Evolutionary conservation across 2,888 invertebrate genomes (phyloP).

Genomic region (Drosophila conformis): DNA sequence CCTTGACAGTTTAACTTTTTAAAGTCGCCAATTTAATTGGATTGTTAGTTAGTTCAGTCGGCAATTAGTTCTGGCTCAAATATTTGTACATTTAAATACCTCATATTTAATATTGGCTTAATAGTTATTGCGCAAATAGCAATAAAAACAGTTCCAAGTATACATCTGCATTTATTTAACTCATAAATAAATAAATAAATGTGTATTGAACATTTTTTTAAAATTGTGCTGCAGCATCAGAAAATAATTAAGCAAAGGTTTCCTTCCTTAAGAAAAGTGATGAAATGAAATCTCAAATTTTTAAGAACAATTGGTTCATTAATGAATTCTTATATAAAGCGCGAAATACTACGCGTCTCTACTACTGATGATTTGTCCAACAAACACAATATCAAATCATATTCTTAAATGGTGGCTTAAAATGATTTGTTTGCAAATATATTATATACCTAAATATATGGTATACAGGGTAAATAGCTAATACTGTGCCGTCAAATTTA

Average conservation of each 20-base stretch:
- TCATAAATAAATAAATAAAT: background rate
- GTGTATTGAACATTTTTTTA: background rate
- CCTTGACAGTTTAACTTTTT: background rate
- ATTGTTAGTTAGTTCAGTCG: background rate
- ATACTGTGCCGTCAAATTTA: background rate
- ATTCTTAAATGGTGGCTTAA: background rate
- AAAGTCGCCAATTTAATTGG: background rate
- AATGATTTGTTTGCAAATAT: background rate
- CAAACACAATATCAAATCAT: background rate
- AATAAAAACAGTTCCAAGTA: background rate
- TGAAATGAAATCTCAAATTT: background rate
- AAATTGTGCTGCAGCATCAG: background rate
- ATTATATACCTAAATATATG: background rate
- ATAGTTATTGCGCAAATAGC: background rate
- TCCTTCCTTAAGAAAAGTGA: background rate
- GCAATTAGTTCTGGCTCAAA: too few relatives aligned
- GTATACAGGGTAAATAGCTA: background rate
- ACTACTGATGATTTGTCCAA: background rate
- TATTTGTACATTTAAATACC: background rate
- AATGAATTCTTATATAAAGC: background rate
- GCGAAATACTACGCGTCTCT: background rate
- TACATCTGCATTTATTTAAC: background rate
- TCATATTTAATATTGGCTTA: background rate
- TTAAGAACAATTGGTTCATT: background rate
- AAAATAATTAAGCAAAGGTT: background rate